These are phyloP conservation scores for Clarias gariepinus DNA, from an alignment of 2,113 vertebrate genomes.

Conservation along the genomic window DNA sequence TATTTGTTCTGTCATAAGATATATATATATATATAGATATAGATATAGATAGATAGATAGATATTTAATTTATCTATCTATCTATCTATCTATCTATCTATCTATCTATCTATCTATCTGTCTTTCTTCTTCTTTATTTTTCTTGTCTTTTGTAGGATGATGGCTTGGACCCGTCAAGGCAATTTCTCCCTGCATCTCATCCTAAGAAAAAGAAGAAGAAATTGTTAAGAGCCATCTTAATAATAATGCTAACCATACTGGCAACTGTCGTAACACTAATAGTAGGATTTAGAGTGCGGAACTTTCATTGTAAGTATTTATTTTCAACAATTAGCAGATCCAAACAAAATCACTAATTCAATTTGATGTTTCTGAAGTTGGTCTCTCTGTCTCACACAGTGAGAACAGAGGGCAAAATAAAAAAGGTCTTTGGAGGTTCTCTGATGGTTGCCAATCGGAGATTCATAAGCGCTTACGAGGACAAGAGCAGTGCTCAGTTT, in stretches of 20 bases:
- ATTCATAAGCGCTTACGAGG: slow-evolving; percentile 60
- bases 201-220: slow-evolving; percentile 60
- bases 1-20: no score
- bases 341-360: neutral
- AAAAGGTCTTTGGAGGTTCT: slow-evolving; percentile 64
- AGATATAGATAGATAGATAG: no score
- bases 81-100: no score
- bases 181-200: slow-evolving; percentile 57
- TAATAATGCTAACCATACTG: slow-evolving; percentile 7
- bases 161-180: slow-evolving; percentile 9
- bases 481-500: slow-evolving; percentile 59
- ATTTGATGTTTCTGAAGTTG: neutral
- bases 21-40: no score
- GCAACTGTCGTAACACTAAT: slow-evolving; percentile 53
- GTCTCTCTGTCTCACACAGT: slow-evolving; percentile 50
- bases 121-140: no score
- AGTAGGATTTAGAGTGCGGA: slow-evolving; percentile 69
- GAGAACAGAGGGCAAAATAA: slow-evolving; percentile 43
- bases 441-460: slow-evolving; percentile 60
- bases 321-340: neutral
- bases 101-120: no score
- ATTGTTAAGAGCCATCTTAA: slow-evolving; percentile 5
- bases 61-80: no score
- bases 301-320: slow-evolving; percentile 67
- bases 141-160: slow-evolving; percentile 45